Base-by-base conservation (phyloP, 2,797 vertebrate species). In the Falco rusticolus region DNA sequence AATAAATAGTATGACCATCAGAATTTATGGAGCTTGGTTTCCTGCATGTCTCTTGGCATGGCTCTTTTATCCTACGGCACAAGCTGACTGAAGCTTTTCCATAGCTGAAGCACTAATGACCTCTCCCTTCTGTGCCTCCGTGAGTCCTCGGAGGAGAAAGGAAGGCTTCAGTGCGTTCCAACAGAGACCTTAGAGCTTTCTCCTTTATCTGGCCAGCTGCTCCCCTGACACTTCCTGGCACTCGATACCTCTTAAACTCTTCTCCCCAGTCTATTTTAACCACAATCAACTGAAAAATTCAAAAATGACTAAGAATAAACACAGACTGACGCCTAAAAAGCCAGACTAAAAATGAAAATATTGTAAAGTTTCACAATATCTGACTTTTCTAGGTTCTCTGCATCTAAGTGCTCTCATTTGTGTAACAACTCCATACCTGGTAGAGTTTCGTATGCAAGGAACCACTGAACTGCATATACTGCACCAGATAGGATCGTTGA, bases 401-500 rank as follows among this genome's bases (percentile, higher is more conserved):
- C 31, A 61, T 9, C 19, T 25, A 21, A 53, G 47, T 2, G 24
- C 24, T 28, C 31, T 54, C 16, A 4, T 37, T 16, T 10, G 10
- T 12, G 13, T 50, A 34, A 31, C 3, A 31, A 28, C 31, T 59
- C 10, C 1, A 1, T 98, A 99, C 99, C 99, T 99, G 99, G 95
- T 99, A 99, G 53, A 99, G 99, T 94, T 99, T 99, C 47, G 99
- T 99, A 97, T 99, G 99, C 96, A 99, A 97, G 48, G 99, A 99
- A 87, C 99, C 99, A 1, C 99, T 99, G 98, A 99, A 99, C 96
- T 99, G 99, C 99, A 99, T 99, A 98, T 99, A 99, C 96, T 99
- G 99, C 95, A 99, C 99, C 98, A 99, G 98, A 95, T 99, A 99
- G 25, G 99, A 99, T 60, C 99, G 98, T 96, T 99, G 99, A 11